phyloP scores from a whole-genome alignment of 1,140 invertebrate species.

The Lordiphosa collinella region DNA sequence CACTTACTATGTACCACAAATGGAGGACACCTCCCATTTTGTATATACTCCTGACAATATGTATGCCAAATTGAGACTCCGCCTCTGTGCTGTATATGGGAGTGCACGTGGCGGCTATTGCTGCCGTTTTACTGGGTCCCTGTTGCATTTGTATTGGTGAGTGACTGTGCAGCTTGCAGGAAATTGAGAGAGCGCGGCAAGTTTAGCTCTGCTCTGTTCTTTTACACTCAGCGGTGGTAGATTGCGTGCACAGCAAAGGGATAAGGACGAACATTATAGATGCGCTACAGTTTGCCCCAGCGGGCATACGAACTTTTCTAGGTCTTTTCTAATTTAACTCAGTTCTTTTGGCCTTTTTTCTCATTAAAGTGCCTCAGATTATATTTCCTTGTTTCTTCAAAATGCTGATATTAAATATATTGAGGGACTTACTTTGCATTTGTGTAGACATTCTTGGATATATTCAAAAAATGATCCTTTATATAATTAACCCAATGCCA shows the following conservation, averaged over 20 bases:
- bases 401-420: background rate
- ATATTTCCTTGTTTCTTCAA: background rate
- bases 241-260: constrained; percentile 13
- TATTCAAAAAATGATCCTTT: too few relatives aligned
- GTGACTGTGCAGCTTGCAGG: constrained; percentile 35
- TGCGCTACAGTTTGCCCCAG: constrained; percentile 40
- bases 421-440: too few relatives aligned
- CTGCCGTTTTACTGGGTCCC: constrained; percentile 35
- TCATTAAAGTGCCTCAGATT: too few relatives aligned
- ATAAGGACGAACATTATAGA: constrained; percentile 21
- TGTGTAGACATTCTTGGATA: too few relatives aligned
- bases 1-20: background rate
- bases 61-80: constrained; percentile 51
- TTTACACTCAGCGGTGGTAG: constrained; percentile 45
- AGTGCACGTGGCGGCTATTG: constrained; percentile 26
- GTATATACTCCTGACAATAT: constrained; percentile 46
- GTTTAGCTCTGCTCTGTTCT: constrained; percentile 12
- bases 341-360: too few relatives aligned
- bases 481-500: too few relatives aligned
- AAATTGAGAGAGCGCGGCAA: constrained; percentile 26
- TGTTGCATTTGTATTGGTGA: constrained; percentile 53
- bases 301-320: background rate
- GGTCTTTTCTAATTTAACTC: background rate
- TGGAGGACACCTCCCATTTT: constrained; percentile 48
- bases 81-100: constrained; percentile 62